Conservation (phyloP, 2,888 invertebrate species). For the Drosophila kambysellisi region DNA sequence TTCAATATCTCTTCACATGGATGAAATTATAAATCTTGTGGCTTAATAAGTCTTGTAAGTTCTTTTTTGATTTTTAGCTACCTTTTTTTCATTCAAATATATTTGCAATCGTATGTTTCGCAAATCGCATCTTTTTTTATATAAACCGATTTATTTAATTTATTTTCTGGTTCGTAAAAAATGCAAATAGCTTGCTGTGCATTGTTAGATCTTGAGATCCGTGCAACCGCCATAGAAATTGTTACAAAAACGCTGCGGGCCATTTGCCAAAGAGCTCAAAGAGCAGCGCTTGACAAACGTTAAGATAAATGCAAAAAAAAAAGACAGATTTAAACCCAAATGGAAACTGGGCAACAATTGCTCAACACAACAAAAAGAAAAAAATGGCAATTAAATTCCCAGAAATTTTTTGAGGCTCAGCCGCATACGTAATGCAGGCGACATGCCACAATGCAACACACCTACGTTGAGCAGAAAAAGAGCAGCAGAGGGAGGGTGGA, state of each 20-base stretch:
- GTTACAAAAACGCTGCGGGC: conserved; percentile 72
- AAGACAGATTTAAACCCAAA: conserved; percentile 26
- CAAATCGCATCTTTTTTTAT: conserved; percentile 1
- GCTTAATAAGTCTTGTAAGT: background rate
- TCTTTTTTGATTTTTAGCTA: background rate
- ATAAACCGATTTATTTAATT: conserved; percentile 7
- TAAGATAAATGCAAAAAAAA: conserved; percentile 39
- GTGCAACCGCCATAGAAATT: conserved; percentile 60
- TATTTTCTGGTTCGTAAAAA: conserved; percentile 5
- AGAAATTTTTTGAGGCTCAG: conserved; percentile 50
- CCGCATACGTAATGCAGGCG: conserved; percentile 28
- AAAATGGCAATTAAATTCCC: conserved; percentile 74
- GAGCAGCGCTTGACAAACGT: conserved; percentile 45
- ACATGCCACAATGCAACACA: conserved; percentile 64
- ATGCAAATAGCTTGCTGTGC: conserved; percentile 17
- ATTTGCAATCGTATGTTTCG: background rate
- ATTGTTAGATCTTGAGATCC: conserved; percentile 59
- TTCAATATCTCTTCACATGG: too few species aligned
- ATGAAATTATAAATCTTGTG: background rate
- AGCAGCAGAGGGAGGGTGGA: conserved; percentile 16
- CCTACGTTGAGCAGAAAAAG: conserved; percentile 36
- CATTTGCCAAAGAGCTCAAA: conserved; percentile 64
- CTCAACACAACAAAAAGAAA: conserved; percentile 26
- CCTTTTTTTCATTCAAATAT: background rate
- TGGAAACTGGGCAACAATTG: conserved; percentile 46